Evolutionary conservation across 1,140 invertebrate genomes (phyloP).

Genomic region (Drosophila ercepeae): DNA sequence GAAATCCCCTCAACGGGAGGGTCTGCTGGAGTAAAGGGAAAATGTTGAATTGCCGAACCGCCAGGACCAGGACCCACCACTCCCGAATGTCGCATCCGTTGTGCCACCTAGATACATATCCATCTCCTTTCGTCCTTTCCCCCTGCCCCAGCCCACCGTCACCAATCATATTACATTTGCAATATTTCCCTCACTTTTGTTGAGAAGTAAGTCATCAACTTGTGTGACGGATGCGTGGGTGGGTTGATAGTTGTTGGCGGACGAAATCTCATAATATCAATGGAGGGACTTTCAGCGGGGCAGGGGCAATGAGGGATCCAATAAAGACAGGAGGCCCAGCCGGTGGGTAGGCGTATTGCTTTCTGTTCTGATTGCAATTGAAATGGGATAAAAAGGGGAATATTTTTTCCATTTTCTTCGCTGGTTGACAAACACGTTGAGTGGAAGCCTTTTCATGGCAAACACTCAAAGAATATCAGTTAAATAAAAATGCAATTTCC

Average conservation of each 20-base stretch:
- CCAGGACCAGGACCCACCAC: not conserved
- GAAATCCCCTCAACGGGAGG: slow-evolving; percentile 40
- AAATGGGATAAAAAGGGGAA: slow-evolving; percentile 22
- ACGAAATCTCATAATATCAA: slow-evolving; percentile 78
- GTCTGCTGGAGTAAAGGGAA: slow-evolving; percentile 54
- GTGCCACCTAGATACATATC: not conserved
- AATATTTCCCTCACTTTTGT: slow-evolving; percentile 62
- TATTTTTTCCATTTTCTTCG: slow-evolving; percentile 37
- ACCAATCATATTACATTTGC: slow-evolving; percentile 76
- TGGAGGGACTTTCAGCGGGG: slow-evolving; percentile 38
- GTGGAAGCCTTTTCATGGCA: slow-evolving; percentile 13
- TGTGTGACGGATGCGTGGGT: slow-evolving; percentile 40
- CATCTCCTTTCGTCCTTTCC: no score
- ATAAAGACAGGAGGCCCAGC: slow-evolving; percentile 3
- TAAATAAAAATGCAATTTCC: slow-evolving; percentile 43
- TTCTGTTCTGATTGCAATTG: slow-evolving; percentile 55
- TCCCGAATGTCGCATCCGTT: not conserved
- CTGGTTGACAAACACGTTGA: slow-evolving; percentile 44
- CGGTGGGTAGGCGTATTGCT: slow-evolving; percentile 47
- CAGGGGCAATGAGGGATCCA: not conserved
- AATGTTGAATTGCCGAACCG: slow-evolving; percentile 49
- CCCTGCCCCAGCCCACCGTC: not conserved
- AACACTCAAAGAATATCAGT: slow-evolving; percentile 23
- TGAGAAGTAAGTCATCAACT: slow-evolving; percentile 37
- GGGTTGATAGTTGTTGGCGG: slow-evolving; percentile 13